Conservation (phyloP, 1,140 invertebrate species). For the Pantala flavescens region DNA sequence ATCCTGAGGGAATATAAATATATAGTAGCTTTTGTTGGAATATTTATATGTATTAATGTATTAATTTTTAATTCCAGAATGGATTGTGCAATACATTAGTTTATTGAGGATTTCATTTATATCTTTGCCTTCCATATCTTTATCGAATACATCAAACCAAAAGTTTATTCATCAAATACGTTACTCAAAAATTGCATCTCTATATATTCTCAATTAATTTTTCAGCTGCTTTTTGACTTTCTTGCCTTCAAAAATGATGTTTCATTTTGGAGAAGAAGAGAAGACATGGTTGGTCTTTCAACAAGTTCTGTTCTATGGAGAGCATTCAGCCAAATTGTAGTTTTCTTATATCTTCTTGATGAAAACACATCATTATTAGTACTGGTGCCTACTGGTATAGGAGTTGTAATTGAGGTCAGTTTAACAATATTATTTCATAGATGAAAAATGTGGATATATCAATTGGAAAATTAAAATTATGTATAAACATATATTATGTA, state of each 20-base stretch:
- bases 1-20: too few relatives aligned
- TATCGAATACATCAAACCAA: too few relatives aligned
- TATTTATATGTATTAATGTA: too few relatives aligned
- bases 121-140: too few relatives aligned
- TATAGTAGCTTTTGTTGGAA: too few relatives aligned
- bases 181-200: too few relatives aligned
- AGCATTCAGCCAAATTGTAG: slow-evolving; percentile 82
- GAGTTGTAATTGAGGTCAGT: slow-evolving; percentile 72
- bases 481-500: too few relatives aligned
- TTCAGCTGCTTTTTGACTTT: slow-evolving; percentile 89
- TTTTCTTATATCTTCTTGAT: slow-evolving; percentile 89
- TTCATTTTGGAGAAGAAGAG: slow-evolving; percentile 79
- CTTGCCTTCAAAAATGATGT: slow-evolving; percentile 98
- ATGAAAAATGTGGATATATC: background rate
- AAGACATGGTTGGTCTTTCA: slow-evolving; percentile 80
- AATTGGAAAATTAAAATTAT: background rate
- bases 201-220: slow-evolving; percentile 27
- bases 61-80: too few relatives aligned
- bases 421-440: too few relatives aligned
- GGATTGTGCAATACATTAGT: too few relatives aligned
- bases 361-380: slow-evolving; percentile 86
- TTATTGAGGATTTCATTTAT: too few relatives aligned
- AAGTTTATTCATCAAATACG: too few relatives aligned
- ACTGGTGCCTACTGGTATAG: slow-evolving; percentile 75
- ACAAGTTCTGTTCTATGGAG: slow-evolving; percentile 82